Percentiles rank a stretch among this genome's conserved stretches.
Evolutionary conservation across 2,888 invertebrate genomes (phyloP).

Genomic region (Eupithecia inturbata): DNA sequence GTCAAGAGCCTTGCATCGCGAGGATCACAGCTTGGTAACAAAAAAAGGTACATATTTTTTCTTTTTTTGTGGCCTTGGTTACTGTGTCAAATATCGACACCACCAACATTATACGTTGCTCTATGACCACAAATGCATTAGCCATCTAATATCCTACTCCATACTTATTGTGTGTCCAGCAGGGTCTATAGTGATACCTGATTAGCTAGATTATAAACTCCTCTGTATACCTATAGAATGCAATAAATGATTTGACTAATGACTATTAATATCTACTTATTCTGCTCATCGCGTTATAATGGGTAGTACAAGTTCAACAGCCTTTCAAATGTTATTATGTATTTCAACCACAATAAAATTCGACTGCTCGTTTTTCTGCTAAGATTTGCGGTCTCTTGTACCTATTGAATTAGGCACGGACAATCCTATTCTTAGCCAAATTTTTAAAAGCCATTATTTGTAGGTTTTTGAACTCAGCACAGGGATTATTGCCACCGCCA

Average conservation of each 20-base stretch:
- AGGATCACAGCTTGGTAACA: constrained; percentile 43
- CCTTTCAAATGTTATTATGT: neutral
- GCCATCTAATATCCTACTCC: neutral
- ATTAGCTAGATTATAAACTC: neutral
- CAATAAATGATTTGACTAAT: neutral
- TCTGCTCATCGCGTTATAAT: neutral
- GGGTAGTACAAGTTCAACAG: neutral
- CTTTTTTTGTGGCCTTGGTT: constrained; percentile 22
- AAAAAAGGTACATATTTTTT: too few relatives aligned
- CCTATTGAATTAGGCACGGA: neutral
- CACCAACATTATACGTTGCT: neutral
- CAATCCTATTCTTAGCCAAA: constrained; percentile 10
- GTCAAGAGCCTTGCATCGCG: constrained; percentile 70
- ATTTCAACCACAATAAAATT: constrained; percentile 8
- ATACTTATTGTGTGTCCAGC: neutral
- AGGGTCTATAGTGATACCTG: neutral
- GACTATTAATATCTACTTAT: neutral
- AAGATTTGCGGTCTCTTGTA: constrained; percentile 6
- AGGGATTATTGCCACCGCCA: neutral
- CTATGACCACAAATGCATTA: neutral
- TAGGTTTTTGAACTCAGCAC: constrained; percentile 14
- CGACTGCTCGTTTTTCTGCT: neutral
- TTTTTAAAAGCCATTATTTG: constrained; percentile 12
- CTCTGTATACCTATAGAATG: neutral
- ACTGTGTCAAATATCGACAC: neutral